These are phyloP conservation scores for Cylloceria caligata DNA, from an alignment of 2,888 invertebrate species.

Conservation along the genomic window DNA sequence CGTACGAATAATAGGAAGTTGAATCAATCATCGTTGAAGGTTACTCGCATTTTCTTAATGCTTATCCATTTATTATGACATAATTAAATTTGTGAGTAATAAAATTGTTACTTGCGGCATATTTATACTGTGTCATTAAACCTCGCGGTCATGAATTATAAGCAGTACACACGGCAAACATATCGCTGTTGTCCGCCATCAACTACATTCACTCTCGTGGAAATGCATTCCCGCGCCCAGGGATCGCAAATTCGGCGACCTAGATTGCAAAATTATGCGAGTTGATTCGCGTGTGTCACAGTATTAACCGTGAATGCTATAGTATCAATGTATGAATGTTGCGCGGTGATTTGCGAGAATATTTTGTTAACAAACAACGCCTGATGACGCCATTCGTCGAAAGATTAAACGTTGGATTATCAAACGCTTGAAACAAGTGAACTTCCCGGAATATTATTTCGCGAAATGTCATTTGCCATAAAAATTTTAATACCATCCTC, in stretches of 20 bases:
- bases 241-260: neutral
- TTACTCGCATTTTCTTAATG: neutral
- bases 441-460: conserved; percentile 30
- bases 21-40: neutral
- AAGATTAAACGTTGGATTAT: conserved; percentile 23
- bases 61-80: neutral
- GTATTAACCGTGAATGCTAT: conserved; percentile 37
- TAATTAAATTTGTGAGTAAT: conserved; percentile 12
- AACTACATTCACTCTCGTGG: neutral
- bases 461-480: conserved; percentile 10
- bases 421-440: neutral
- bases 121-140: conserved; percentile 41
- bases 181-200: neutral
- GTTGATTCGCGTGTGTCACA: conserved; percentile 50
- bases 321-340: conserved; percentile 30
- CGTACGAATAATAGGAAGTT: neutral
- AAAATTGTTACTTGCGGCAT: conserved; percentile 7
- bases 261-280: conserved; percentile 15
- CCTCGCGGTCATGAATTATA: conserved; percentile 37
- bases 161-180: conserved; percentile 37
- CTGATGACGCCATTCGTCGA: conserved; percentile 30
- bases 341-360: neutral
- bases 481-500: conserved; percentile 46
- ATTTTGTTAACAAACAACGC: conserved; percentile 36
- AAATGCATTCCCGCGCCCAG: neutral